phyloP scores from a whole-genome alignment of 2,113 vertebrate species.

The Arizona elegans region DNA sequence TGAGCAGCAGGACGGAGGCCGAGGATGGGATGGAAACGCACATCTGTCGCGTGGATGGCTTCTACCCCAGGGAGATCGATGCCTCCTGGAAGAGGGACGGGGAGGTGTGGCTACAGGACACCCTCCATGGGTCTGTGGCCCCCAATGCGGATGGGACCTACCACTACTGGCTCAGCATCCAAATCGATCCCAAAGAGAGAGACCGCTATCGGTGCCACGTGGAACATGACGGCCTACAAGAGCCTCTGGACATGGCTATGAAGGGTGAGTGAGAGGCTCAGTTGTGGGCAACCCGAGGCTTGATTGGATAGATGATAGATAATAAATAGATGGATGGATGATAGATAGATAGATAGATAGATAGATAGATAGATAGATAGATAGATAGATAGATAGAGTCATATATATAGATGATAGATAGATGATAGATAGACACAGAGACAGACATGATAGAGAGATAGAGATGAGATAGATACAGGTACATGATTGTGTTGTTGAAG shows the following conservation, averaged over 20 bases:
- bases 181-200: neutral
- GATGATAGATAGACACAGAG: too few species aligned
- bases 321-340: too few species aligned
- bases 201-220: neutral
- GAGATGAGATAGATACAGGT: too few species aligned
- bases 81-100: neutral
- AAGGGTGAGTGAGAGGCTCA: neutral
- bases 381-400: too few species aligned
- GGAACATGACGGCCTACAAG: neutral
- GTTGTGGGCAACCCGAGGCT: neutral
- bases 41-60: rapidly evolving
- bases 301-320: neutral
- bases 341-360: too few species aligned
- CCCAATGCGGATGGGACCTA: neutral
- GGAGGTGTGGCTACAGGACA: neutral
- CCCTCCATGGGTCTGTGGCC: neutral
- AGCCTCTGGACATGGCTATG: rapidly evolving
- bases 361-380: too few species aligned
- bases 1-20: rapidly evolving
- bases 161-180: neutral
- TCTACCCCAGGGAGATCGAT: neutral
- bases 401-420: too few species aligned
- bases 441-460: too few species aligned
- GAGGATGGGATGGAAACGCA: neutral
- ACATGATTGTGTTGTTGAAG: too few species aligned